Evolutionary conservation across 2,888 invertebrate genomes (phyloP).

Genomic region (Caenorhabditis uteleia): DNA sequence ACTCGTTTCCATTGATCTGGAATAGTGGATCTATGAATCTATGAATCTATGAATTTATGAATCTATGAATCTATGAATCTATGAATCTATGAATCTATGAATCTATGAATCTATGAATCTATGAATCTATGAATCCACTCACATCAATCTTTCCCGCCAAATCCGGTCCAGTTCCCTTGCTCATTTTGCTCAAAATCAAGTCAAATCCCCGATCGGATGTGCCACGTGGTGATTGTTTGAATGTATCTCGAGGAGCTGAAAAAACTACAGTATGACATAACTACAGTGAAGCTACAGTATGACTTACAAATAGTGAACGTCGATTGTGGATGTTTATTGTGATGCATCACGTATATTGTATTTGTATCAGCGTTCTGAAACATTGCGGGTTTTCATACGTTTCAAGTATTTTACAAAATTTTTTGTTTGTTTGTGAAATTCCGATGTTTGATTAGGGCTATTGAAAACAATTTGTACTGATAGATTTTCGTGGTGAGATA

Average conservation of each 20-base stretch:
- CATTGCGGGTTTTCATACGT: too few species aligned
- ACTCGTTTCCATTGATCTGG: conserved; percentile 54
- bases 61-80: too few species aligned
- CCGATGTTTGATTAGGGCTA: too few species aligned
- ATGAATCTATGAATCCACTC: neutral
- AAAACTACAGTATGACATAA: neutral
- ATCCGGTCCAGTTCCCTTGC: conserved; percentile 43
- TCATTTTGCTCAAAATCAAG: conserved; percentile 56
- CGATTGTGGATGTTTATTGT: conserved; percentile 61
- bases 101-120: conserved; percentile 6
- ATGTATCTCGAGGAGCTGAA: conserved; percentile 39
- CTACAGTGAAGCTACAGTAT: neutral
- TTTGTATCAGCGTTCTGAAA: too few species aligned
- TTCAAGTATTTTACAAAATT: too few species aligned
- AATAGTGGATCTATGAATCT: too few species aligned
- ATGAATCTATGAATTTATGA: too few species aligned
- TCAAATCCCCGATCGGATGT: conserved; percentile 62
- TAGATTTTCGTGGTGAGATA: too few species aligned
- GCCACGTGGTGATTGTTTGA: conserved; percentile 43
- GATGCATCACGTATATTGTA: conserved; percentile 58
- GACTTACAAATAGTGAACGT: conserved; percentile 54
- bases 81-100: neutral
- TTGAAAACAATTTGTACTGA: too few species aligned
- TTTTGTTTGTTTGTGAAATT: too few species aligned
- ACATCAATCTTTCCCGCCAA: conserved; percentile 40